A percentile compares a stretch with the other conserved stretches of the same genome.
These are phyloP conservation scores for Stomorhina lunata DNA, from an alignment of 2,888 invertebrate species.

Conservation along the genomic window DNA sequence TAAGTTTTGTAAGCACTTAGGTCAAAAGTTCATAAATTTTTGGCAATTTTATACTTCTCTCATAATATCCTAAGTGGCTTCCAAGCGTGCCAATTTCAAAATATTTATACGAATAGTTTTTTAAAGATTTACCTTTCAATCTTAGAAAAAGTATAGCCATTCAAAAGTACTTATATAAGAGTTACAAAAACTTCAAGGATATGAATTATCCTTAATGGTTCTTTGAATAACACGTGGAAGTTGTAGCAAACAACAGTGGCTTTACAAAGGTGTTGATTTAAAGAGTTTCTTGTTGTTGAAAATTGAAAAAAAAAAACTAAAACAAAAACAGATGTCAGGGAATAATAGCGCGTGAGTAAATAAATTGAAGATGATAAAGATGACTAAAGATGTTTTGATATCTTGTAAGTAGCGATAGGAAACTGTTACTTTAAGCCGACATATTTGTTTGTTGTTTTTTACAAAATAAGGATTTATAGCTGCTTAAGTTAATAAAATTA, in stretches of 20 bases:
- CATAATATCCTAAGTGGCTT: slow-evolving; percentile 17
- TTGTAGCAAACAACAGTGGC: slow-evolving; percentile 25
- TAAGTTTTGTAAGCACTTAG: slow-evolving; percentile 1
- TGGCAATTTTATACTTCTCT: slow-evolving; percentile 9
- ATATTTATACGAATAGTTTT: slow-evolving; percentile 29
- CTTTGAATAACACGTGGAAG: slow-evolving; percentile 54
- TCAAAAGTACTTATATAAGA: background rate
- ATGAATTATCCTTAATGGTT: slow-evolving; percentile 33
- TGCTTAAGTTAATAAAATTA: background rate
- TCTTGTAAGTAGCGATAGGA: background rate
- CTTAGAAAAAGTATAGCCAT: background rate
- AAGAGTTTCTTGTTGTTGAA: background rate
- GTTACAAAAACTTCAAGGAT: slow-evolving; percentile 37
- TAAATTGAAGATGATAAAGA: slow-evolving; percentile 5
- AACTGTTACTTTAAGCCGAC: slow-evolving; percentile 43
- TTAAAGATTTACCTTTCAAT: background rate
- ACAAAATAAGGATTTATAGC: slow-evolving; percentile 18
- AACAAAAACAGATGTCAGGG: slow-evolving; percentile 45
- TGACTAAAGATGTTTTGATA: slow-evolving; percentile 36
- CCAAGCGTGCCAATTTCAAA: slow-evolving; percentile 36
- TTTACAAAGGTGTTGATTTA: slow-evolving; percentile 41
- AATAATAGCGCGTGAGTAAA: slow-evolving; percentile 55
- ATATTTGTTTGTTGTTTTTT: slow-evolving; percentile 26
- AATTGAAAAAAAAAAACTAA: background rate
- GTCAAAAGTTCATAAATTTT: background rate